Conservation (phyloP, 53 echinoderm and acorn worm species). For the Holothuria leucospilota region DNA sequence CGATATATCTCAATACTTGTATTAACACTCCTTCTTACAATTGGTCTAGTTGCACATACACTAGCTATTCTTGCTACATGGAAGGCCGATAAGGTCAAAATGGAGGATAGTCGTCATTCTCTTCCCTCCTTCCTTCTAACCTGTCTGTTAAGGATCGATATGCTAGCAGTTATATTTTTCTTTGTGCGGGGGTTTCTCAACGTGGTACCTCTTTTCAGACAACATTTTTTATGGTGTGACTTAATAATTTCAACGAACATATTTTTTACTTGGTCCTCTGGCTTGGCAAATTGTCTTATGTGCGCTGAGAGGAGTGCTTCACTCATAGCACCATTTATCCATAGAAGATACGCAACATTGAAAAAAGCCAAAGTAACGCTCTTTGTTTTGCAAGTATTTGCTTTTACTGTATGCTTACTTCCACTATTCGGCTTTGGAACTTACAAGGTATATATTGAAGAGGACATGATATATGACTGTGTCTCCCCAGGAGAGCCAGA, state of each 20-base stretch:
- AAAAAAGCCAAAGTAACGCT: slow-evolving; percentile 10
- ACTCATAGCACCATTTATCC: slow-evolving; percentile 17
- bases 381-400: not conserved
- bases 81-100: not conserved
- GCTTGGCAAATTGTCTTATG: slow-evolving; percentile 22
- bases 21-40: not conserved
- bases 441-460: not conserved
- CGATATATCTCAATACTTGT: not conserved
- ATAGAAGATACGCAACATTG: slow-evolving; percentile 17
- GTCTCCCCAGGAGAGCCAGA: slow-evolving; percentile 29
- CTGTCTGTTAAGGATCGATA: slow-evolving; percentile 12
- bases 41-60: slow-evolving; percentile 17
- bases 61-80: slow-evolving; percentile 36
- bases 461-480: not conserved
- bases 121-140: slow-evolving; percentile 28
- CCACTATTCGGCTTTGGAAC: slow-evolving; percentile 29
- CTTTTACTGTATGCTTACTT: not conserved
- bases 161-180: slow-evolving; percentile 18
- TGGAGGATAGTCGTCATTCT: not conserved
- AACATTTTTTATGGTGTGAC: not conserved
- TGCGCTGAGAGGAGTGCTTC: slow-evolving; percentile 22
- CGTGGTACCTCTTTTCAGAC: not conserved
- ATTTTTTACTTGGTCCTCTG: slow-evolving; percentile 34
- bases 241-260: not conserved
- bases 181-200: not conserved